Base-by-base conservation (phyloP, 2,797 vertebrate species). In the Silurus lanzhouensis region DNA sequence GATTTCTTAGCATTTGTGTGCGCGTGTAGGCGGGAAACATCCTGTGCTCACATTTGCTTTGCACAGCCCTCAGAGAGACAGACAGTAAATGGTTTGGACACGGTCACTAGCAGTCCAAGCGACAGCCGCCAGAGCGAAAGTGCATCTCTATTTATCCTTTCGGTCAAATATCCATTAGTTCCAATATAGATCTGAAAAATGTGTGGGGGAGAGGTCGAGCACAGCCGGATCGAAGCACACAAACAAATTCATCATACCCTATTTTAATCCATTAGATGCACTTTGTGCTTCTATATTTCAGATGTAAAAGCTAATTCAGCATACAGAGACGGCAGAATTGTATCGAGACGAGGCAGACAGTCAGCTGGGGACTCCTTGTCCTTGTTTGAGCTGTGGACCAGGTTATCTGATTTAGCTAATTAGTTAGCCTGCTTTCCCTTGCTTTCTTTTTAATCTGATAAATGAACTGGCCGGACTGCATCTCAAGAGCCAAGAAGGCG, bases 21-120 rank as follows among this genome's bases (percentile, higher is more conserved):
- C 25, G 87, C 89, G 90, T 82, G 91, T 86, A 91, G 87, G 89
- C 75, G 82, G 67, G 83, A 81, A 13, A 90, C 91, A 92, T 94
- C 92, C 90, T 93, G 92, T 90, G 88, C 91, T 87, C 92, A 92
- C 91, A 91, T 95, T 93, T 93, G 92, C 89, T 92, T 91, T 88
- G 89, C 86, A 82, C 60, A 89, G 88, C 89, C 91, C 92, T 70
- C 87, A 52, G 48, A 52, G 48, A 91, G 66, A 93, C 91, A 89
- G 89, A 87, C 81, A 52, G 71, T 90, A 90, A 94, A 93, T 94
- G 93, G 91, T 92, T 86, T 86, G 85, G 89, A 61, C 77, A 88
- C 88, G 90, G 89, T 81, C 90, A 63, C 87, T 71, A 82, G 87
- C 10, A 3, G 88, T 90, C 86, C 83, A 87, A 91, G 87, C 88